phyloP scores from a whole-genome alignment of 2,113 vertebrate species.

The Pteruthius melanotis region DNA sequence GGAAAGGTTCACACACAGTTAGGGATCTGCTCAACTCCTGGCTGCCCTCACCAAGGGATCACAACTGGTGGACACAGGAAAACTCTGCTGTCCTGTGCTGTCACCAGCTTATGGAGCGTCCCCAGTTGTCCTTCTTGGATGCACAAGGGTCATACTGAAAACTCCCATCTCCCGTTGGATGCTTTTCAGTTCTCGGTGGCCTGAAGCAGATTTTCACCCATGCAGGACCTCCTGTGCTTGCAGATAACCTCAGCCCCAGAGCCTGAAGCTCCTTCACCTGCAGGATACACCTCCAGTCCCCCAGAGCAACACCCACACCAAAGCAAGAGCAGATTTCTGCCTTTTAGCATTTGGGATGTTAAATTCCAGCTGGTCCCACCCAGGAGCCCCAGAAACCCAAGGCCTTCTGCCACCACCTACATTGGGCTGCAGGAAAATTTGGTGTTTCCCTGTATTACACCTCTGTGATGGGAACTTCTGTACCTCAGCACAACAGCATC shows the following conservation, averaged over 20 bases:
- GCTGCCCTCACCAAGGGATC: neutral
- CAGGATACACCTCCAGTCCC: neutral
- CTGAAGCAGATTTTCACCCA: neutral
- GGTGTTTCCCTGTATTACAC: neutral
- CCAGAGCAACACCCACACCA: neutral
- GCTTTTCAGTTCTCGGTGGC: neutral
- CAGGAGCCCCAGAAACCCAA: neutral
- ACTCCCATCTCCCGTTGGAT: neutral
- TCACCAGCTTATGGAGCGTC: neutral
- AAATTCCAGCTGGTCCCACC: neutral
- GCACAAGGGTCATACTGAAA: neutral
- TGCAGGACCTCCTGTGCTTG: neutral
- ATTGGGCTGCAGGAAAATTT: neutral
- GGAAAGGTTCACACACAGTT: neutral
- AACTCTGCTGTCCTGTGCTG: accelerated
- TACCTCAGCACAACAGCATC: neutral
- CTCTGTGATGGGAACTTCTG: neutral
- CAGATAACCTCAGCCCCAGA: neutral
- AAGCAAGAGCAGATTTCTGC: neutral
- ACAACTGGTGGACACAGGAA: neutral
- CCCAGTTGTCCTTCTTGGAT: neutral
- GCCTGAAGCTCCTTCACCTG: neutral
- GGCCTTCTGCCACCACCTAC: neutral
- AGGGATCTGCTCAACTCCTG: neutral
- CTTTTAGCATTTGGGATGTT: accelerated